These are phyloP conservation scores for Drosophila paramelanica DNA, from an alignment of 2,888 invertebrate species.

Conservation along the genomic window DNA sequence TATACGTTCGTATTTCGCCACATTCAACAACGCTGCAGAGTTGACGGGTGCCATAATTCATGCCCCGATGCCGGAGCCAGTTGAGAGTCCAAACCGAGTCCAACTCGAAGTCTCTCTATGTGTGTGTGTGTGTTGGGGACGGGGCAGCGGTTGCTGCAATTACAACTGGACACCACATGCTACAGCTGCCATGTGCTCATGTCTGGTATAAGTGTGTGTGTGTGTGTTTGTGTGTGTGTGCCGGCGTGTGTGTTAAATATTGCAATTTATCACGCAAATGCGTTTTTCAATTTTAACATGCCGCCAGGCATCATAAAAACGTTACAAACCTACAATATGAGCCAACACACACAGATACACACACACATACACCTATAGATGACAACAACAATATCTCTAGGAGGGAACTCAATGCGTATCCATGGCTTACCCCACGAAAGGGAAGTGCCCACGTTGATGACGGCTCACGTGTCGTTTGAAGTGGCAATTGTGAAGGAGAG, in stretches of 20 bases:
- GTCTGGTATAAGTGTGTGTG: constrained; percentile 18
- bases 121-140: constrained; percentile 7
- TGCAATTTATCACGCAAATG: constrained; percentile 85
- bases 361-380: constrained; percentile 3
- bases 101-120: constrained; percentile 32
- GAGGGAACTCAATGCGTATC: not conserved
- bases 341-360: constrained; percentile 22
- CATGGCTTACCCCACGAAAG: constrained; percentile 26
- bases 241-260: constrained; percentile 82
- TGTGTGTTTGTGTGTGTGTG: constrained; percentile 29
- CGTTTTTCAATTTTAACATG: constrained; percentile 85
- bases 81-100: constrained; percentile 47
- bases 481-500: constrained; percentile 14
- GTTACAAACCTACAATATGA: constrained; percentile 78
- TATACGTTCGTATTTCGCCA: constrained; percentile 81
- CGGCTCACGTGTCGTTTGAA: constrained; percentile 54
- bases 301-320: constrained; percentile 84
- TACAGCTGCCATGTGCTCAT: constrained; percentile 70
- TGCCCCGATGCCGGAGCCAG: constrained; percentile 62
- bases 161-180: constrained; percentile 77
- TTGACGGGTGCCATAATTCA: constrained; percentile 81
- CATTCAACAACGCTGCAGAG: constrained; percentile 75
- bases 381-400: constrained; percentile 11
- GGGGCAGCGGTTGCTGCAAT: constrained; percentile 76
- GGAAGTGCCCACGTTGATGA: constrained; percentile 54